Evolutionary conservation across 2,113 vertebrate species (phyloP).

Genomic region (rat (Rattus norvegicus)): GRCr8 NC_086025.1:31987001-31987500

Average conservation of each 20-base stretch:
- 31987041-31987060: background rate
- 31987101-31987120: background rate
- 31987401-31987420: background rate
- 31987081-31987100: background rate
- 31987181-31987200: background rate
- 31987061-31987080: background rate
- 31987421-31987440: background rate
- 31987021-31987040: background rate
- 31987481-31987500: background rate
- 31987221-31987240: background rate
- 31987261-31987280: conserved; percentile 1
- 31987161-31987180: background rate
- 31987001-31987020: background rate
- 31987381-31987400: background rate
- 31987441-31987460: conserved; percentile 36
- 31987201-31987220: background rate
- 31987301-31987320: background rate
- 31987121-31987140: background rate
- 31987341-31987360: background rate
- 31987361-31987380: background rate
- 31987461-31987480: background rate
- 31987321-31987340: background rate
- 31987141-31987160: background rate
- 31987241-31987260: conserved; percentile 3
- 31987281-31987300: background rate